Evolutionary conservation across 2,888 invertebrate species (phyloP).

Genomic region (Hipparchia sbordonii): DNA sequence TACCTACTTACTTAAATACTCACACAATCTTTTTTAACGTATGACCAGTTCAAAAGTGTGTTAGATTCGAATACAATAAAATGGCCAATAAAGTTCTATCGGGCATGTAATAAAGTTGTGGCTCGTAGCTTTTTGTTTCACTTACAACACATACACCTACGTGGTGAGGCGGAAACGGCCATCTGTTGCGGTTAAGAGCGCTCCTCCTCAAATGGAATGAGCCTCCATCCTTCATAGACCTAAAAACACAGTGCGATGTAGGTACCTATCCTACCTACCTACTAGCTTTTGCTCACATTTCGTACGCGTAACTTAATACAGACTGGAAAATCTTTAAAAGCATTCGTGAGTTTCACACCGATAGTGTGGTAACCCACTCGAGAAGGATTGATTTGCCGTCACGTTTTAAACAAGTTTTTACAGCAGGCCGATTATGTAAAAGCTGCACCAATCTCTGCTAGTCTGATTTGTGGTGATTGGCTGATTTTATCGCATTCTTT

Average conservation of each 20-base stretch:
- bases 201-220: conserved; percentile 61
- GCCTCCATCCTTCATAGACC: conserved; percentile 63
- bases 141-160: conserved; percentile 40
- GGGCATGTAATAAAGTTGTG: conserved; percentile 33
- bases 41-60: neutral
- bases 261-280: too few species aligned
- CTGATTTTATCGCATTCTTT: too few species aligned
- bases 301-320: too few species aligned
- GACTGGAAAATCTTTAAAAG: too few species aligned
- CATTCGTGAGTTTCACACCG: too few species aligned
- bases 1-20: neutral
- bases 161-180: conserved; percentile 55
- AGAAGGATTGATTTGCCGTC: too few species aligned
- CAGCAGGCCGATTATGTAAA: too few species aligned
- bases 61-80: neutral
- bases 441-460: too few species aligned
- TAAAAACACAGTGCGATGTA: conserved; percentile 53
- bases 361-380: too few species aligned
- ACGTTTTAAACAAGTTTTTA: too few species aligned
- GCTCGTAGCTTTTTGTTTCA: conserved; percentile 31
- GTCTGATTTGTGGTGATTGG: too few species aligned
- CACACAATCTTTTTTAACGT: neutral
- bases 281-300: too few species aligned
- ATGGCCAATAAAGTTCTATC: conserved; percentile 20
- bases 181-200: conserved; percentile 76